Percentiles rank a stretch among this genome's conserved stretches.
Conservation (phyloP, 2,888 invertebrate species). For the Linnaemya vulpina region DNA sequence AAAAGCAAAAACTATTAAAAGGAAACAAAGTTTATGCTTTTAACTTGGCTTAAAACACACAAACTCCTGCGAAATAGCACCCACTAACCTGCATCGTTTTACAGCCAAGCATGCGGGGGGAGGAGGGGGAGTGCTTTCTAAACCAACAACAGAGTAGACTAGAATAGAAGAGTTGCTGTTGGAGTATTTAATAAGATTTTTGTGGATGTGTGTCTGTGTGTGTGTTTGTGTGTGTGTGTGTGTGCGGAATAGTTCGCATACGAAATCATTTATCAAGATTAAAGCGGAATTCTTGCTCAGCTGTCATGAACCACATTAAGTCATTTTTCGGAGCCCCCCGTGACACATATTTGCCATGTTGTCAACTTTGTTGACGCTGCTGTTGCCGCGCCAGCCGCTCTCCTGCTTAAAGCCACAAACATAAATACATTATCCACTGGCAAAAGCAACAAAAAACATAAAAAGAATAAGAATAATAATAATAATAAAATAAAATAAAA, state of each 20-base stretch:
- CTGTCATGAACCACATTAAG: constrained; percentile 80
- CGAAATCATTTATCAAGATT: constrained; percentile 71
- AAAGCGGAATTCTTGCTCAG: constrained; percentile 78
- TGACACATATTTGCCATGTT: constrained; percentile 74
- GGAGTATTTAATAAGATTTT: constrained; percentile 13
- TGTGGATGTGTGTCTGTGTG: neutral
- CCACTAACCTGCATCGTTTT: neutral
- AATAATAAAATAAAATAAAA: no score
- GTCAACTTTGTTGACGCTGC: constrained; percentile 70
- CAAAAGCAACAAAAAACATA: neutral
- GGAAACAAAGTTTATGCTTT: constrained; percentile 76
- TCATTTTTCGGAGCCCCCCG: constrained; percentile 77
- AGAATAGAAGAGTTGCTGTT: constrained; percentile 30
- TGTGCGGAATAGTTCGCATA: constrained; percentile 11
- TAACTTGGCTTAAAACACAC: constrained; percentile 45
- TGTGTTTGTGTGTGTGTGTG: constrained; percentile 3
- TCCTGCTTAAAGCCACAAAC: no score
- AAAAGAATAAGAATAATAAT: neutral
- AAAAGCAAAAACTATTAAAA: constrained; percentile 73
- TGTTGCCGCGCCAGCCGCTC: constrained; percentile 25
- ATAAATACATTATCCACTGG: neutral
- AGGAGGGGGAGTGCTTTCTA: neutral
- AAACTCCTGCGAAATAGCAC: neutral
- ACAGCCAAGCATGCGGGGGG: neutral
- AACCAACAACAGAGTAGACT: constrained; percentile 11